Evolutionary conservation across 2,888 invertebrate species (phyloP).

Genomic region (Mimumesa dahlbomi): DNA sequence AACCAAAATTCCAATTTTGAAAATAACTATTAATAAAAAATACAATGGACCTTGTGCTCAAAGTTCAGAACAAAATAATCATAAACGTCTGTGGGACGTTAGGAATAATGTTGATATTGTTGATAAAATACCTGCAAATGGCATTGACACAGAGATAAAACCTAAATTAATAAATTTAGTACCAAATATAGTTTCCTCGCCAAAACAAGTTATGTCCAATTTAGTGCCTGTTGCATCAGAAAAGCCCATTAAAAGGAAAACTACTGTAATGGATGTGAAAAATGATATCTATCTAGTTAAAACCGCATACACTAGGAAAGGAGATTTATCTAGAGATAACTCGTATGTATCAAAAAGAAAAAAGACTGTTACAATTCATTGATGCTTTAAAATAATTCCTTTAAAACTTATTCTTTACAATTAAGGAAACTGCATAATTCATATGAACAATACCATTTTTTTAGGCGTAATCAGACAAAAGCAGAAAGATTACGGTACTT

Average conservation of each 20-base stretch:
- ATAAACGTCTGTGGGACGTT: not conserved
- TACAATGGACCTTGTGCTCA: conserved; percentile 2
- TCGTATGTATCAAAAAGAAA: conserved; percentile 18
- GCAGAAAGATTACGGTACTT: conserved; percentile 26
- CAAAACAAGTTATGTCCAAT: conserved; percentile 7
- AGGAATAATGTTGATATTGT: not conserved
- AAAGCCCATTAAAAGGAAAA: not conserved
- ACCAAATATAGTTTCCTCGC: not conserved
- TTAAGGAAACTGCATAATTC: no score
- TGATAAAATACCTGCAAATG: not conserved
- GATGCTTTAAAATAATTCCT: not conserved
- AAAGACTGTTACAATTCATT: not conserved
- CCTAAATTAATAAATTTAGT: not conserved
- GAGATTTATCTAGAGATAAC: conserved; percentile 29
- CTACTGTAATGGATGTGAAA: not conserved
- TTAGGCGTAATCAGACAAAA: conserved; percentile 14
- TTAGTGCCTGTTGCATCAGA: conserved; percentile 7
- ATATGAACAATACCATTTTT: conserved; percentile 15
- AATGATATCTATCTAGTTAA: not conserved
- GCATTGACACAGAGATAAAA: not conserved
- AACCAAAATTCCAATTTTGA: conserved; percentile 24
- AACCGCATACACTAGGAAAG: conserved; percentile 18
- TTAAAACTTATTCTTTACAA: no score
- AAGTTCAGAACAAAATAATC: not conserved
- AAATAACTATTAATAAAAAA: conserved; percentile 31